A percentile compares a stretch with the other conserved stretches of the same genome.
These are phyloP conservation scores for honey bee (Apis mellifera) DNA, from an alignment of 1,140 invertebrate species.

Conservation along the genomic window DNA sequence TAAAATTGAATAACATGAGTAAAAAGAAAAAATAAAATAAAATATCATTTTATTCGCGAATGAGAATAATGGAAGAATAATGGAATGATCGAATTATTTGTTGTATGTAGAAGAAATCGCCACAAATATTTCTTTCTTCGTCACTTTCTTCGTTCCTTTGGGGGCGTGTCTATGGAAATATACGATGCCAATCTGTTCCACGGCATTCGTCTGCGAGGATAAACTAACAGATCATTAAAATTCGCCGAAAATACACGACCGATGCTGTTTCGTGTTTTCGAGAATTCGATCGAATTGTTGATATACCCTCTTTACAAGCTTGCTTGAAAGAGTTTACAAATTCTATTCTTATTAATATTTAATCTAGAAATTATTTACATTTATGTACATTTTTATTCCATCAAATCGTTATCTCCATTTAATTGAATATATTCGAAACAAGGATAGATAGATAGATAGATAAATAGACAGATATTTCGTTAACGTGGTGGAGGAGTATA, in stretches of 20 bases:
- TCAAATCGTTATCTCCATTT: too few species aligned
- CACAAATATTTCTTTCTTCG: background rate
- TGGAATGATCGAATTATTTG: too few species aligned
- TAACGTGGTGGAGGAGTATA: background rate
- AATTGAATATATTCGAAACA: background rate
- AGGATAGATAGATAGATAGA: background rate
- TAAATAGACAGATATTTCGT: background rate
- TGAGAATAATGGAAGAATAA: too few species aligned
- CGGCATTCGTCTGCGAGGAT: slow-evolving; percentile 47
- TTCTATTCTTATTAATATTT: background rate
- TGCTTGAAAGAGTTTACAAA: background rate
- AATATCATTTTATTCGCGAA: too few species aligned
- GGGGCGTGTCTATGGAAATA: slow-evolving; percentile 39
- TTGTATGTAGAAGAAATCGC: background rate
- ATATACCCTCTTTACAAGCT: slow-evolving; percentile 12
- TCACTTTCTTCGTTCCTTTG: slow-evolving; percentile 1
- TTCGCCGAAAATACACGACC: slow-evolving; percentile 53
- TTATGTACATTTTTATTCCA: too few species aligned
- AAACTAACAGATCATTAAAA: slow-evolving; percentile 54
- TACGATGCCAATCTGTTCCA: slow-evolving; percentile 32
- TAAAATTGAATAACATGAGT: too few species aligned
- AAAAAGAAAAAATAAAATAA: too few species aligned
- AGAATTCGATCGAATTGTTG: slow-evolving; percentile 28
- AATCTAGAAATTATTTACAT: background rate
- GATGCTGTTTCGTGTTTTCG: slow-evolving; percentile 41